Evolutionary conservation across 1,140 invertebrate species (phyloP), one percentile per base, ranked within the genome.

Genomic region (Muscidifurax raptorellus): DNA sequence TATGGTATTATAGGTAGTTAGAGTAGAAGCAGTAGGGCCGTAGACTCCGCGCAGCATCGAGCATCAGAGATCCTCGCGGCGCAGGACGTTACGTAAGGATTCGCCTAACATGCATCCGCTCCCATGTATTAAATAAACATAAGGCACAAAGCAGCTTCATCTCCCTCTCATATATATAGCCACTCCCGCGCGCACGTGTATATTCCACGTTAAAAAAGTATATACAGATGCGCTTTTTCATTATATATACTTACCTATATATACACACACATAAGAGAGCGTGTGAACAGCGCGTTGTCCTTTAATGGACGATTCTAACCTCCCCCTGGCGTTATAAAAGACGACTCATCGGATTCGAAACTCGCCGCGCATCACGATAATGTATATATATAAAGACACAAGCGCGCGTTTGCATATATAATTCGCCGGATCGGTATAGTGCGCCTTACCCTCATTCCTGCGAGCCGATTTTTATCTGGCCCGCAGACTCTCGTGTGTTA

Each of bases 91-190:
- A 85, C 84, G 79, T 85, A 85, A 85, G 83, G 25, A 84, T n/a
- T 80, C 83, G 83, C 83, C 78, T 69, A 76, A 67, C 83, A 59
- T 81, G 84, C 79, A 85, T 85, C 84, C 84, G 84, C 84, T 85
- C 84, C 84, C 84, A 85, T 85, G 84, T 85, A 82, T 85, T 85
- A 81, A 85, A 84, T 85, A 80, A 84, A 84, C 83, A 84, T 84
- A 84, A 84, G 76, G 47, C 66, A 66, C 67, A 74, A 66, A 74
- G 52, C 52, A 59, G 52, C 52, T 59, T 59, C 52, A 59, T 59
- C 52, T 36, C 15, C n/a, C 15, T n/a, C 22, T 28, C 18, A 10
- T 72, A 32, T 30, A 28, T 71, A 30, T 30, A 18, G 32, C 7
- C 13, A 9, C 7, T 72, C 9, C 1, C 36, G 79, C 64, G 32